Evolutionary conservation across 2,888 invertebrate species (phyloP).

Genomic region (Abrostola triplasia): DNA sequence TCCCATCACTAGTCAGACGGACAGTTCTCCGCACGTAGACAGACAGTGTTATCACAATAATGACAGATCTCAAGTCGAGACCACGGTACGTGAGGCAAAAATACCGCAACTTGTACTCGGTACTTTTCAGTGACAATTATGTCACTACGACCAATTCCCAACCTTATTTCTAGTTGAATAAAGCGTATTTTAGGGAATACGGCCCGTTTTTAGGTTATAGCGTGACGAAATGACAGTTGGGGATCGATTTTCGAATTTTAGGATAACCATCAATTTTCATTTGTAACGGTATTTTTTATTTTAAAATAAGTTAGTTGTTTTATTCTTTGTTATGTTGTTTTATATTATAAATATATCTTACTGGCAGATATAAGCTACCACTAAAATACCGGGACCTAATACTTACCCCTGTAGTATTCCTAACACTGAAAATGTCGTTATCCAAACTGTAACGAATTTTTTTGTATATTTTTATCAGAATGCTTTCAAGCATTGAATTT

Average conservation of each 20-base stretch:
- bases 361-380: too few relatives aligned
- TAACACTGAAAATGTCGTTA: too few relatives aligned
- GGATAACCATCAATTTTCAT: conserved; percentile 23
- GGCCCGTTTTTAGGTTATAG: conserved; percentile 34
- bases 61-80: conserved; percentile 83
- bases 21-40: conserved; percentile 81
- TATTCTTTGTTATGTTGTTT: background rate
- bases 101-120: conserved; percentile 72
- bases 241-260: conserved; percentile 55
- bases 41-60: conserved; percentile 86
- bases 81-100: conserved; percentile 81
- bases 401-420: too few relatives aligned
- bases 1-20: conserved; percentile 69
- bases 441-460: too few relatives aligned
- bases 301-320: conserved; percentile 7
- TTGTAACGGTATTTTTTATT: conserved; percentile 17
- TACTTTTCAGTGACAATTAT: conserved; percentile 62
- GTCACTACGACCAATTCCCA: conserved; percentile 37
- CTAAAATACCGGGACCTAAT: too few relatives aligned
- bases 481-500: background rate
- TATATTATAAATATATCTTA: too few relatives aligned
- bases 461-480: too few relatives aligned
- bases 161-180: conserved; percentile 15
- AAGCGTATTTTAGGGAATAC: background rate
- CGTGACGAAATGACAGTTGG: conserved; percentile 57